These are phyloP conservation scores for Knipowitschia caucasica DNA, from an alignment of 2,797 vertebrate species.

Conservation along the genomic window DNA sequence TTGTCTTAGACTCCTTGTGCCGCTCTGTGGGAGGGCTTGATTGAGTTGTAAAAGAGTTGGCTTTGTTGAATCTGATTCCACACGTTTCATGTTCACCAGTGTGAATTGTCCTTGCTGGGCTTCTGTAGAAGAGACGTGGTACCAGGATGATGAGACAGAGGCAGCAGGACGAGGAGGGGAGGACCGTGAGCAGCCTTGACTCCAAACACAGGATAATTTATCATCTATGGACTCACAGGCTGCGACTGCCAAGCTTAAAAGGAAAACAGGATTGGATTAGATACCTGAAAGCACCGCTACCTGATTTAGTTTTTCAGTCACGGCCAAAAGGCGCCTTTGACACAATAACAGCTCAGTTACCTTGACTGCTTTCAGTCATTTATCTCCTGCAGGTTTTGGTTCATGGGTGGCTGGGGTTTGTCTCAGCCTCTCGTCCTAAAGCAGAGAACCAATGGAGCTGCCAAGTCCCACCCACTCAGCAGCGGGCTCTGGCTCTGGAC, in stretches of 20 bases:
- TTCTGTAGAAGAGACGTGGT: conserved; percentile 32
- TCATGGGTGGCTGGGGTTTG: neutral
- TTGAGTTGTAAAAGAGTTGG: conserved; percentile 29
- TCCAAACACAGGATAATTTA: conserved; percentile 46
- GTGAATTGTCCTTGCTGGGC: conserved; percentile 39
- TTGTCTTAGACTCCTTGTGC: conserved; percentile 22
- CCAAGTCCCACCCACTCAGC: too few relatives aligned
- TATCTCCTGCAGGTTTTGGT: conserved; percentile 1
- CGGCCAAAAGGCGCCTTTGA: neutral
- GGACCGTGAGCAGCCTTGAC: conserved; percentile 43
- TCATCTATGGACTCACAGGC: conserved; percentile 40
- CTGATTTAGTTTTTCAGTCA: conserved; percentile 1
- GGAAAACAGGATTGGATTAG: conserved; percentile 15
- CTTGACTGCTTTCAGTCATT: neutral
- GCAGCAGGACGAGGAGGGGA: conserved; percentile 14
- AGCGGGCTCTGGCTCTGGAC: too few relatives aligned
- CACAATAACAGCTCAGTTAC: neutral
- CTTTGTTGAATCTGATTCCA: conserved; percentile 44
- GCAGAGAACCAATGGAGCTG: neutral
- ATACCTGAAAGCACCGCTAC: conserved; percentile 9
- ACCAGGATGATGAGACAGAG: conserved; percentile 28
- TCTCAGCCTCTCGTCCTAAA: neutral
- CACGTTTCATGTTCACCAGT: conserved; percentile 43
- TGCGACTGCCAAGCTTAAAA: conserved; percentile 20
- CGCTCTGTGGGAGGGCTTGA: conserved; percentile 46